Base-by-base conservation (phyloP, 2,888 invertebrate genomes). In the Ennomos fuscantarius region DNA sequence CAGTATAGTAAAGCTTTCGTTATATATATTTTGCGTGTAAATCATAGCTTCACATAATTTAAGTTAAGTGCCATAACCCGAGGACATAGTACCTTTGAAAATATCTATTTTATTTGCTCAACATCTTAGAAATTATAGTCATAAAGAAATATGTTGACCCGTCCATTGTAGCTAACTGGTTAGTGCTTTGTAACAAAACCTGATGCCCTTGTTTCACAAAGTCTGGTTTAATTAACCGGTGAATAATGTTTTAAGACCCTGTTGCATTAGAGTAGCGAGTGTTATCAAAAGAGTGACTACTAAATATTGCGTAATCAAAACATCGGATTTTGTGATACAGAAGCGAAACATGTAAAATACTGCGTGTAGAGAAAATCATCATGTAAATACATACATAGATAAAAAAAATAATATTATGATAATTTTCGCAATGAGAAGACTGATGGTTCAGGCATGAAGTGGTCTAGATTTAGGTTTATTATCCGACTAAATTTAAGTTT, bases 371-470 rank as follows among this genome's bases (percentile, higher is more conserved):
- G 70, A 73, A 75, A 70, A 73, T 72, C 8, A 12, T 47, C 41
- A 40, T 53, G 58, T 58, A 58, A 53, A 58, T 34, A 84, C 24
- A 86, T 84, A 85, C 72, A 76, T 73, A 74, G 75, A 73, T 76
- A 79, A 73, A 70, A 70, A n/a, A 69, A 70, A 70, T 24, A 68
- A 68, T 67, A 81, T 86, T 86, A 88, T 84, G 79, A 86, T 87
- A 88, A 90, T 89, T 89, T 89, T 87, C 81, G 89, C 87, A 89
- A 89, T 84, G 89, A 91, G 88, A 91, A 91, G 91, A 91, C 91
- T 91, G 91, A 91, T 86, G 84, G 89, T 87, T 88, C 87, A 82
- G 81, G 87, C 84, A 79, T 86, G 89, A 83, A 80, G 83, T 84
- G 88, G 81, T 82, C 74, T 84, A 88, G 83, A 70, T 82, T 83